Percentiles rank a stretch among this genome's conserved stretches.
Conservation (phyloP, 2,797 vertebrate genomes). For the Spizella passerina region DNA sequence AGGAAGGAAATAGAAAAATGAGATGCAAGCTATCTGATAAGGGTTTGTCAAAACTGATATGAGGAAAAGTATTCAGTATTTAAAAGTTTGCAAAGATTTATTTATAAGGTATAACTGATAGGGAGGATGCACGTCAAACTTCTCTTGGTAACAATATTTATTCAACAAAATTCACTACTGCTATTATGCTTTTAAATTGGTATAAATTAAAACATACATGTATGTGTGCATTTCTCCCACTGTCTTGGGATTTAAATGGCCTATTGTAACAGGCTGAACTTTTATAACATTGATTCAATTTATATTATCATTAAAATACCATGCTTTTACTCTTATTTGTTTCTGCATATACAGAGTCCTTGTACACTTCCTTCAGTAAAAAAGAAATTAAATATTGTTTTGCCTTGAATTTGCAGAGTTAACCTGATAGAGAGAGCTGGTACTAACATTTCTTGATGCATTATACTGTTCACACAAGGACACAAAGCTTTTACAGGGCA, state of each 20-base stretch:
- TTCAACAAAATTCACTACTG: background rate
- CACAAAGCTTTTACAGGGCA: background rate
- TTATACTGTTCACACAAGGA: background rate
- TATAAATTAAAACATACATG: background rate
- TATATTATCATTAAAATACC: background rate
- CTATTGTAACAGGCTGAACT: background rate
- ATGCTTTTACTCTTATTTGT: background rate
- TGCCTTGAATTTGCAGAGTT: background rate
- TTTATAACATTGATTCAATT: background rate
- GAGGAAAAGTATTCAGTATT: background rate
- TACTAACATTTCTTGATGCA: background rate
- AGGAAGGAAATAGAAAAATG: conserved; percentile 1
- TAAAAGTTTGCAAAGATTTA: background rate
- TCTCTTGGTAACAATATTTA: background rate
- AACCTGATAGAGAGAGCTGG: background rate
- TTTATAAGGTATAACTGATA: background rate
- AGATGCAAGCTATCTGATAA: background rate
- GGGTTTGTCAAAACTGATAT: background rate
- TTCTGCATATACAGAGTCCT: background rate
- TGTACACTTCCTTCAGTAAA: background rate
- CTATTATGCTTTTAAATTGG: background rate
- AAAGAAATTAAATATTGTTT: background rate
- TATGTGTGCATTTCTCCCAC: background rate
- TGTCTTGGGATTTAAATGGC: background rate
- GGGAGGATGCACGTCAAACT: background rate